Evolutionary conservation across 2,888 invertebrate species (phyloP), one percentile per base, ranked within the genome.

Genomic region (Brachyopa scutellaris): DNA sequence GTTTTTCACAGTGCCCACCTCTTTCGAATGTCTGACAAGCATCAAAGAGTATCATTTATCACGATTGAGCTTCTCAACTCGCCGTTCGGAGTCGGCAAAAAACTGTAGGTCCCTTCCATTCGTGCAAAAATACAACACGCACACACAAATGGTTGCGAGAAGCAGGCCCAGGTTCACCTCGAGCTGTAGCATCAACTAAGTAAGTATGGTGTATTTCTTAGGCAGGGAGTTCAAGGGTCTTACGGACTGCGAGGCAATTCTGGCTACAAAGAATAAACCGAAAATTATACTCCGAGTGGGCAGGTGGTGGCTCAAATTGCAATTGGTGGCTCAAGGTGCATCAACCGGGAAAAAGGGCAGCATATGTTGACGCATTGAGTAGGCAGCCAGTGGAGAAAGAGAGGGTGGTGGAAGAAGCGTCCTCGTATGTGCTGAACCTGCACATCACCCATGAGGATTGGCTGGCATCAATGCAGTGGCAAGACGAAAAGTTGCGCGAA

Each of bases 321-420:
- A 73, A 73, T 7, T 55, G 55, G 3, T 29, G 38, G 0, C 64
- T 73, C 15, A 36, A 73, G 9, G 19, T 64, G 0, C 57, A 73
- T 38, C 55, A 62, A 8, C 47, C 62, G 9, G 62, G 64, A 1
- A 49, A 5, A 2, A 64, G 13, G 2, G 55, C 55, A 8, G n/a
- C 13, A 6, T 62, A 73, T n/a, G 53, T 73, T 5, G 72, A 62
- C 7, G 62, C 72, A 8, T 11, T 53, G 8, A 53, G 55, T 38
- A 53, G 62, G 7, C 55, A 45, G 13, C 53, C 36, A 5, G 36
- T 33, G 0, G 53, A 61, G 9, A 45, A 38, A 6, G 72, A 9
- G 8, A 13, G 26, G 8, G 21, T 8, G 4, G 15, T 47, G 38
- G 74, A 74, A 2, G 64, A 66, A 21, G 49, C 57, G 0, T 59